These are phyloP conservation scores for Pocillopora damicornis DNA, from an alignment of 64 coral and sea anemone genomes.

Conservation along the genomic window DNA sequence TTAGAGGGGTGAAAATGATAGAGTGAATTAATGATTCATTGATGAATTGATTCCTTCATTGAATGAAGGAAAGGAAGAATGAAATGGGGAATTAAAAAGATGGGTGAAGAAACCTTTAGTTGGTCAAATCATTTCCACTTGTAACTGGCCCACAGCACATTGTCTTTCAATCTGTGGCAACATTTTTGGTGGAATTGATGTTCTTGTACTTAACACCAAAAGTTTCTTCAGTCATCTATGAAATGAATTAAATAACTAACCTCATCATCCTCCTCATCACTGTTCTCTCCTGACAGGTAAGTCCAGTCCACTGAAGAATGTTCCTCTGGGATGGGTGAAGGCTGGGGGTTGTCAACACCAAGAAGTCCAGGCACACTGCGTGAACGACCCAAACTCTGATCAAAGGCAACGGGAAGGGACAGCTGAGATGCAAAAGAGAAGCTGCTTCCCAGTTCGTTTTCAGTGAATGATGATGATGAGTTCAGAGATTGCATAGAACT, in stretches of 20 bases:
- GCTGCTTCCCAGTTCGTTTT: conserved; percentile 26
- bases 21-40: too few relatives aligned
- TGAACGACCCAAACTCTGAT: conserved; percentile 10
- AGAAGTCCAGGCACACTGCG: conserved; percentile 31
- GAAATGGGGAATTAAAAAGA: too few relatives aligned
- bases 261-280: conserved; percentile 13
- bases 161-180: too few relatives aligned
- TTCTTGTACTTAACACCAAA: too few relatives aligned
- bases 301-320: conserved; percentile 10
- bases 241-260: background rate
- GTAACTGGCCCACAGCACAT: too few relatives aligned
- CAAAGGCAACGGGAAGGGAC: background rate
- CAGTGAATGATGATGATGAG: conserved; percentile 3
- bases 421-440: conserved; percentile 8
- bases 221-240: background rate
- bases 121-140: too few relatives aligned
- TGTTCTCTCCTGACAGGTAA: background rate
- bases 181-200: too few relatives aligned
- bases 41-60: too few relatives aligned
- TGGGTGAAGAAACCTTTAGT: too few relatives aligned
- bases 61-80: too few relatives aligned
- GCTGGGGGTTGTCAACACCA: background rate
- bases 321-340: conserved; percentile 31
- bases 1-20: background rate
- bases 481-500: conserved; percentile 36